Conservation (phyloP, 2,113 vertebrate species). For the Stigmatopora argus region DNA sequence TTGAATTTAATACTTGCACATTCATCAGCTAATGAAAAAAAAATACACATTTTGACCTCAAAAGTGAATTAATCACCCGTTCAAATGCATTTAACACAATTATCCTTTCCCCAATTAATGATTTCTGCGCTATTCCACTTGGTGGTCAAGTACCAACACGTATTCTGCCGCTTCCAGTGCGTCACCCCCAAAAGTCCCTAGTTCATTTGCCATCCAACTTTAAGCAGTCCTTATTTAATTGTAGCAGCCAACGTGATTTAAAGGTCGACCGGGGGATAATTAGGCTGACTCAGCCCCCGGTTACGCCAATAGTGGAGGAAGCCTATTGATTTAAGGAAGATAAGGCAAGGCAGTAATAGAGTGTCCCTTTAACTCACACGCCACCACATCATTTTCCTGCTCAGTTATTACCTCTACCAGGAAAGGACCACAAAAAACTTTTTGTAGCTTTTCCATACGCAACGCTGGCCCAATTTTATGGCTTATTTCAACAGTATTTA, state of each 20-base stretch:
- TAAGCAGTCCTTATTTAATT: constrained; percentile 69
- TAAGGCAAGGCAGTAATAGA: constrained; percentile 42
- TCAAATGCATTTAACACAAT: no score
- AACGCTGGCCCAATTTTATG: constrained; percentile 18
- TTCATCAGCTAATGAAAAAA: no score
- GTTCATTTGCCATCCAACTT: constrained; percentile 46
- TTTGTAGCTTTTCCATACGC: neutral
- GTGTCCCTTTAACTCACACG: constrained; percentile 1
- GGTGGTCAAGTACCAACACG: constrained; percentile 46
- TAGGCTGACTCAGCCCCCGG: constrained; percentile 66
- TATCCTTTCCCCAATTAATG: neutral
- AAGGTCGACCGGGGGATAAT: constrained; percentile 57
- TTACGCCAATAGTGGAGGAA: constrained; percentile 37
- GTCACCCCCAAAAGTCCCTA: constrained; percentile 48
- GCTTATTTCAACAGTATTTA: constrained; percentile 20
- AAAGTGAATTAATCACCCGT: no score
- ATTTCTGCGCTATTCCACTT: constrained; percentile 37
- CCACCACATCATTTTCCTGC: constrained; percentile 1
- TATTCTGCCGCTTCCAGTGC: constrained; percentile 53
- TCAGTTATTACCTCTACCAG: neutral
- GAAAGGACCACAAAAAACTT: neutral
- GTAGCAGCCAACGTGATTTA: constrained; percentile 67
- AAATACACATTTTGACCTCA: no score
- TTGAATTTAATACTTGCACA: no score
- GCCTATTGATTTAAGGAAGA: constrained; percentile 71